phyloP scores from a whole-genome alignment of 2,888 invertebrate genomes.

The Elmis aenea region DNA sequence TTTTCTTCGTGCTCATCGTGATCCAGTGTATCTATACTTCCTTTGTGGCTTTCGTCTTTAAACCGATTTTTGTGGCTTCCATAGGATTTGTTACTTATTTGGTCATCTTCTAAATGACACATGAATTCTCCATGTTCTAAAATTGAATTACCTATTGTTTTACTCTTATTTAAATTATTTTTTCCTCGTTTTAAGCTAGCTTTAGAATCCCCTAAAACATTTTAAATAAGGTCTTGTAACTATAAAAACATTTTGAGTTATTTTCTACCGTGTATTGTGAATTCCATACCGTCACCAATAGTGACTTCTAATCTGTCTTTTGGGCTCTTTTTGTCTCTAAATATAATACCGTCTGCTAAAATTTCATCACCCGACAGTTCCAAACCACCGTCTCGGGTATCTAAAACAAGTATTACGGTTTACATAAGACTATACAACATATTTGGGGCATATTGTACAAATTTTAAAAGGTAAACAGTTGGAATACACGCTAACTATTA shows the following conservation, averaged over 20 bases:
- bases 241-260: slow-evolving; percentile 4
- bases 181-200: slow-evolving; percentile 79
- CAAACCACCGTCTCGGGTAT: slow-evolving; percentile 53
- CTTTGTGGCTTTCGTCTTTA: slow-evolving; percentile 88
- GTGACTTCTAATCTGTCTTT: slow-evolving; percentile 86
- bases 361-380: slow-evolving; percentile 56
- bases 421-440: too few species aligned
- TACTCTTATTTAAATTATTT: slow-evolving; percentile 73
- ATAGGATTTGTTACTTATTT: slow-evolving; percentile 85
- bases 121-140: slow-evolving; percentile 43
- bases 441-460: too few species aligned
- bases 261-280: slow-evolving; percentile 88
- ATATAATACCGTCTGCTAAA: slow-evolving; percentile 78
- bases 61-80: slow-evolving; percentile 88
- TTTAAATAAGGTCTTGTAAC: background rate
- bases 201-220: slow-evolving; percentile 65
- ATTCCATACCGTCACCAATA: slow-evolving; percentile 90
- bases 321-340: slow-evolving; percentile 80
- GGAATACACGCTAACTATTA: too few species aligned
- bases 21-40: slow-evolving; percentile 79
- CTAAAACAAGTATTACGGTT: too few species aligned
- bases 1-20: slow-evolving; percentile 70
- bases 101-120: slow-evolving; percentile 59
- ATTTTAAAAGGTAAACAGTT: too few species aligned
- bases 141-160: slow-evolving; percentile 73